Evolutionary conservation across 2,797 vertebrate species (phyloP).

Genomic region (Bradypodion pumilum): DNA sequence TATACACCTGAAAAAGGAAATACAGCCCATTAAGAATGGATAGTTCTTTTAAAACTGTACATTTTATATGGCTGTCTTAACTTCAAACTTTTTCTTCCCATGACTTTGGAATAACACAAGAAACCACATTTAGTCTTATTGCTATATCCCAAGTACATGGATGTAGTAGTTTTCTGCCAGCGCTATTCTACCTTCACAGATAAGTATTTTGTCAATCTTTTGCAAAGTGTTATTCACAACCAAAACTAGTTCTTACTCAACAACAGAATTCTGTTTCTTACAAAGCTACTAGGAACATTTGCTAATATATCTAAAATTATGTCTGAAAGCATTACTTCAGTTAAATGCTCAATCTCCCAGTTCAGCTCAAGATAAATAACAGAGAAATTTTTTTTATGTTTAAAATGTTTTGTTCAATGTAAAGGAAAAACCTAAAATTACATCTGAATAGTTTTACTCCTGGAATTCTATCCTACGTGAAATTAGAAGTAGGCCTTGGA

Average conservation of each 20-base stretch:
- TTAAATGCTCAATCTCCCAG: not conserved
- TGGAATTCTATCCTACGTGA: not conserved
- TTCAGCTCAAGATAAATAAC: not conserved
- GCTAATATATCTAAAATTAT: not conserved
- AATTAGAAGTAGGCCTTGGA: not conserved
- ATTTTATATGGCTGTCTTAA: not conserved
- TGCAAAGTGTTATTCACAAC: too few relatives aligned
- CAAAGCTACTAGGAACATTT: not conserved
- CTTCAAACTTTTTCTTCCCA: too few relatives aligned
- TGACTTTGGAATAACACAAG: not conserved
- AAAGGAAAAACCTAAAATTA: not conserved
- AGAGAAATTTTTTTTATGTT: not conserved
- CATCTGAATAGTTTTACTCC: not conserved
- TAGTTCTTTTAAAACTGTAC: not conserved
- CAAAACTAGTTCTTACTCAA: not conserved
- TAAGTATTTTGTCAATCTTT: too few relatives aligned
- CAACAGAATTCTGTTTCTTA: not conserved
- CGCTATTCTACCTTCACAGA: too few relatives aligned
- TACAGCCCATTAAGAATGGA: not conserved
- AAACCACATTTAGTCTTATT: too few relatives aligned
- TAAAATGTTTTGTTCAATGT: not conserved
- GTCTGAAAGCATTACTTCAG: not conserved
- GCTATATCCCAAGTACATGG: not conserved
- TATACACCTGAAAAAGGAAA: slow-evolving; percentile 85
- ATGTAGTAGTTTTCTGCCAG: too few relatives aligned